Evolutionary conservation across 92 coral and sea anemone species (phyloP).

Genomic region (Anthopleura xanthogrammica): DNA sequence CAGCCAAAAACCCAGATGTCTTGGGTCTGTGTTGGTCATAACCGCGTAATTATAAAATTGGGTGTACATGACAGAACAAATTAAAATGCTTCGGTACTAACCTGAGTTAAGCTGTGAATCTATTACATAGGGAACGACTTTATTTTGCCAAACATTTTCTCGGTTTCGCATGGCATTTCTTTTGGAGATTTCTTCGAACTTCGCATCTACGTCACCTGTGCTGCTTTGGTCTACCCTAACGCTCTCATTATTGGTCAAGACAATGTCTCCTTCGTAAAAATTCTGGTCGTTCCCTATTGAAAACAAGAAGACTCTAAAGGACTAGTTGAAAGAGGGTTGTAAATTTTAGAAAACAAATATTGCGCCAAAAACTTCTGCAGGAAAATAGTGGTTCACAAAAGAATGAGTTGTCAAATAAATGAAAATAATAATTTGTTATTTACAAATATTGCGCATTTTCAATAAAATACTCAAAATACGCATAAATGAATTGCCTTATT

Average conservation of each 20-base stretch:
- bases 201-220: conserved; percentile 53
- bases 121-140: conserved; percentile 61
- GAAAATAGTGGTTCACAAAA: too few relatives aligned
- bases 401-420: too few relatives aligned
- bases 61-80: not conserved
- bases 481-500: too few relatives aligned
- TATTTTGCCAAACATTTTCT: conserved; percentile 58
- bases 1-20: too few relatives aligned
- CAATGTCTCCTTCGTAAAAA: conserved; percentile 47
- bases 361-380: not conserved
- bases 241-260: conserved; percentile 15
- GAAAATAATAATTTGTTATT: too few relatives aligned
- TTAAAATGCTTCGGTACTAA: not conserved
- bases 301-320: too few relatives aligned
- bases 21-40: not conserved
- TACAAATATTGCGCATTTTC: too few relatives aligned
- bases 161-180: conserved; percentile 74
- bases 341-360: too few relatives aligned
- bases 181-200: conserved; percentile 25
- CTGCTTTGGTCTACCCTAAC: conserved; percentile 35
- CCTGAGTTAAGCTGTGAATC: conserved; percentile 33
- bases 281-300: conserved; percentile 29
- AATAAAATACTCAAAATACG: too few relatives aligned
- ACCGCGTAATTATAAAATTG: not conserved
- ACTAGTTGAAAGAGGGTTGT: not conserved